Percentiles rank a stretch among this genome's conserved stretches.
phyloP scores from a whole-genome alignment of 2,888 invertebrate species.

The Aquatica leii region DNA sequence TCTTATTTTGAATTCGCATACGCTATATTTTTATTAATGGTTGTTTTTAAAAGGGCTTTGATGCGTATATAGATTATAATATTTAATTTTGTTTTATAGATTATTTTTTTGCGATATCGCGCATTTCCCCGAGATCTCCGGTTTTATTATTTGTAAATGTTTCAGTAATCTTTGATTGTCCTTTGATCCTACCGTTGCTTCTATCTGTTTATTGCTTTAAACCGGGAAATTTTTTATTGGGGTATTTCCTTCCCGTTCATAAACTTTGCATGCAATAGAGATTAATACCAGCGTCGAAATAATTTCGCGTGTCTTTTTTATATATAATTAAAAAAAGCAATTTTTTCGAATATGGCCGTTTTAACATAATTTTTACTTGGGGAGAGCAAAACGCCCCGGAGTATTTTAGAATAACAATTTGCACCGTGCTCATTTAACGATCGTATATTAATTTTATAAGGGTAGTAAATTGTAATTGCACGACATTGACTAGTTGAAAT shows the following conservation, averaged over 20 bases:
- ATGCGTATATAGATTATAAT: constrained; percentile 48
- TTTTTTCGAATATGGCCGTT: constrained; percentile 9
- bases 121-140: constrained; percentile 20
- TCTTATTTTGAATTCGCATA: constrained; percentile 55
- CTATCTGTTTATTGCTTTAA: constrained; percentile 27
- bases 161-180: constrained; percentile 31
- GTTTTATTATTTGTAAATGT: constrained; percentile 32
- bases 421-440: background rate
- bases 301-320: constrained; percentile 4
- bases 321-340: constrained; percentile 10
- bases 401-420: constrained; percentile 9
- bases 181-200: constrained; percentile 27
- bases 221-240: constrained; percentile 21
- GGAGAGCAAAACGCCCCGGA: background rate
- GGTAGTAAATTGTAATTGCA: constrained; percentile 17
- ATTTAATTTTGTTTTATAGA: constrained; percentile 48
- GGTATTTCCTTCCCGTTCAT: constrained; percentile 14
- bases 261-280: constrained; percentile 7
- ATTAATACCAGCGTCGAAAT: constrained; percentile 7
- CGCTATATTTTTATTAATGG: constrained; percentile 52
- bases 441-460: constrained; percentile 10
- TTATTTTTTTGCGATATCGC: constrained; percentile 30
- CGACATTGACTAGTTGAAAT: constrained; percentile 16
- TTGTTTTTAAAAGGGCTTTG: constrained; percentile 52
- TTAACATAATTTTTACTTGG: constrained; percentile 17